Evolutionary conservation across 1,140 invertebrate species (phyloP).

Genomic region (Caerostris extrusa): DNA sequence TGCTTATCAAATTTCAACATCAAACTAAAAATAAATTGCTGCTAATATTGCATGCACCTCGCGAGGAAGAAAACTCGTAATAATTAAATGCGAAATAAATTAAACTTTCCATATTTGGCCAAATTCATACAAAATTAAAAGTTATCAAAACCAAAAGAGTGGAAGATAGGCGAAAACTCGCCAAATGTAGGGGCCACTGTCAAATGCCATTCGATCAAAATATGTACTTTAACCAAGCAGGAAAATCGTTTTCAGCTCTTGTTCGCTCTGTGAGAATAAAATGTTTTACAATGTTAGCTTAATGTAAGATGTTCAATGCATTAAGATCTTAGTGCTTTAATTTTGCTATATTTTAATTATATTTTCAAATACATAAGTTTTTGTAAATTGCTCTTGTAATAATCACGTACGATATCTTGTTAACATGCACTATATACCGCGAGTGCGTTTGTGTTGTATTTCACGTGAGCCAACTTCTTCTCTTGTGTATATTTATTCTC

Average conservation of each 20-base stretch:
- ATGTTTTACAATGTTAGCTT: conserved; percentile 71
- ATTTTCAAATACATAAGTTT: conserved; percentile 70
- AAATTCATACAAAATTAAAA: too few relatives aligned
- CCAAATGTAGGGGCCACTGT: too few relatives aligned
- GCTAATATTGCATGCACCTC: too few relatives aligned
- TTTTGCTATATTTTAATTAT: conserved; percentile 76
- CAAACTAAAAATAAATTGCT: too few relatives aligned
- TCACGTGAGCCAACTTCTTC: not conserved
- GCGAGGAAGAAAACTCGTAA: too few relatives aligned
- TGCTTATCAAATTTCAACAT: too few relatives aligned
- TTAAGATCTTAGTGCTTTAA: conserved; percentile 74
- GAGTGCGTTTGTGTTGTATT: not conserved
- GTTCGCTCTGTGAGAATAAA: conserved; percentile 22
- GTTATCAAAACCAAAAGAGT: too few relatives aligned
- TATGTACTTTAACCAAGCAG: not conserved
- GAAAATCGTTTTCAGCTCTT: not conserved
- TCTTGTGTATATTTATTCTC: not conserved
- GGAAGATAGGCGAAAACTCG: too few relatives aligned
- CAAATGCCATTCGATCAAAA: too few relatives aligned
- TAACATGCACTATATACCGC: conserved; percentile 57
- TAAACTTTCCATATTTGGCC: too few relatives aligned
- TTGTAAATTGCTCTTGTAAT: conserved; percentile 74
- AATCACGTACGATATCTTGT: conserved; percentile 69
- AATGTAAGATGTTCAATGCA: conserved; percentile 67
- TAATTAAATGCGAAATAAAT: too few relatives aligned